Conservation (phyloP, 2,888 invertebrate species). For the Idaea biselata region DNA sequence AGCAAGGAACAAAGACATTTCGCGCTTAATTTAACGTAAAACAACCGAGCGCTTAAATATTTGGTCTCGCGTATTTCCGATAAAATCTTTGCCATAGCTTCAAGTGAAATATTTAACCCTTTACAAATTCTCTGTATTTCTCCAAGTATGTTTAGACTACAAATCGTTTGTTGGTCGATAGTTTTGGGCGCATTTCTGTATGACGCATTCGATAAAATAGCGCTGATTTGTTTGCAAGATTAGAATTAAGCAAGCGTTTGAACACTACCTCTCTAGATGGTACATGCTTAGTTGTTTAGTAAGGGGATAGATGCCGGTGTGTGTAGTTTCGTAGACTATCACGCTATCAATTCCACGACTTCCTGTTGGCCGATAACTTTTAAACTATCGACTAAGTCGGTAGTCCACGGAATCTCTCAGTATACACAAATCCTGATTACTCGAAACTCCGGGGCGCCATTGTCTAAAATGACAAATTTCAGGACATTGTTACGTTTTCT, state of each 20-base stretch:
- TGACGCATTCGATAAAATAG: no score
- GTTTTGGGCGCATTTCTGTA: no score
- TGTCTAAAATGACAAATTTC: constrained; percentile 1
- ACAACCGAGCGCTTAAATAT: neutral
- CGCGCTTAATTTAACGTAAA: neutral
- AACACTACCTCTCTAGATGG: no score
- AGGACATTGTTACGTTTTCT: neutral
- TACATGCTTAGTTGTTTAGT: no score
- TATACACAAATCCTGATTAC: neutral
- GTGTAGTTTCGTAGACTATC: no score
- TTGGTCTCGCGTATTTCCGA: constrained; percentile 1
- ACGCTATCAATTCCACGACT: no score
- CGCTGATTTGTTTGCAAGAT: no score
- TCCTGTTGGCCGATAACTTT: neutral
- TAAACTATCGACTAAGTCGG: neutral
- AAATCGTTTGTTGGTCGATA: neutral
- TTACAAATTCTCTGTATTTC: neutral
- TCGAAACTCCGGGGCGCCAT: neutral
- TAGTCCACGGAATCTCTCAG: neutral
- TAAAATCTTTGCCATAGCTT: neutral
- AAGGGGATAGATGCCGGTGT: no score
- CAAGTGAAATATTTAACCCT: neutral
- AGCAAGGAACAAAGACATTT: neutral
- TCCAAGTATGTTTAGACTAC: neutral
- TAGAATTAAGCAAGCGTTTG: no score